A percentile compares a stretch with the other conserved stretches of the same genome.
Conservation (phyloP, 2,888 invertebrate genomes). For the Gandaritis pyraliata region DNA sequence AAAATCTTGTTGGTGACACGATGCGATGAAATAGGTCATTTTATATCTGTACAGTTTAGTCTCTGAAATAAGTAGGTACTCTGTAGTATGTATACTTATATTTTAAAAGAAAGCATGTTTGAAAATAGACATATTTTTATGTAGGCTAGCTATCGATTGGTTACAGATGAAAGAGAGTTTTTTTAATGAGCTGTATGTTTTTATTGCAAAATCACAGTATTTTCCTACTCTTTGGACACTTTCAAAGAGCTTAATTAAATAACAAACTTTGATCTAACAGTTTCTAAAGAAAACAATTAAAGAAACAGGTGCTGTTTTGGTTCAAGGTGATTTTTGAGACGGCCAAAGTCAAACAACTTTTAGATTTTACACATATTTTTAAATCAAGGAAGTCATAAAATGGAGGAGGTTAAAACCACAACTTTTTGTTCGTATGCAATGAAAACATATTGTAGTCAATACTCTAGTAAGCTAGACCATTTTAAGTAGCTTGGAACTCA, state of each 20-base stretch:
- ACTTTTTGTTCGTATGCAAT: constrained; percentile 2
- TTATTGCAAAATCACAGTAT: too few relatives aligned
- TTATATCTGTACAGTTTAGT: neutral
- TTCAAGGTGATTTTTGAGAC: constrained; percentile 2
- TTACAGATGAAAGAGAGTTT: too few relatives aligned
- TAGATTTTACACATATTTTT: constrained; percentile 14
- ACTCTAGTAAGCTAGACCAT: constrained; percentile 1
- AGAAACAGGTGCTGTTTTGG: neutral
- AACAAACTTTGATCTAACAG: neutral
- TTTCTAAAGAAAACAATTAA: neutral
- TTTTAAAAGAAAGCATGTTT: too few relatives aligned
- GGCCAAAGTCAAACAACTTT: constrained; percentile 9
- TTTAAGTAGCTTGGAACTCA: too few relatives aligned
- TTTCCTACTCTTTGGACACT: too few relatives aligned
- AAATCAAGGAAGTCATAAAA: constrained; percentile 18
- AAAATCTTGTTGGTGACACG: constrained; percentile 7
- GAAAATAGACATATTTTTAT: too few relatives aligned
- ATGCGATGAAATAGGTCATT: neutral
- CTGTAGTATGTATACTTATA: too few relatives aligned
- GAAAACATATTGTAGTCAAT: constrained; percentile 9
- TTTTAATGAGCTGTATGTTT: too few relatives aligned
- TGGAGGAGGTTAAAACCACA: constrained; percentile 21
- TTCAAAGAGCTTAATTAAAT: too few relatives aligned
- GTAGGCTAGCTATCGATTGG: too few relatives aligned
- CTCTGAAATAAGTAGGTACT: too few relatives aligned